Percentiles rank a stretch among this genome's conserved stretches.
Evolutionary conservation across 2,113 vertebrate species (phyloP).

Genomic region (Vulpes vulpes): DNA sequence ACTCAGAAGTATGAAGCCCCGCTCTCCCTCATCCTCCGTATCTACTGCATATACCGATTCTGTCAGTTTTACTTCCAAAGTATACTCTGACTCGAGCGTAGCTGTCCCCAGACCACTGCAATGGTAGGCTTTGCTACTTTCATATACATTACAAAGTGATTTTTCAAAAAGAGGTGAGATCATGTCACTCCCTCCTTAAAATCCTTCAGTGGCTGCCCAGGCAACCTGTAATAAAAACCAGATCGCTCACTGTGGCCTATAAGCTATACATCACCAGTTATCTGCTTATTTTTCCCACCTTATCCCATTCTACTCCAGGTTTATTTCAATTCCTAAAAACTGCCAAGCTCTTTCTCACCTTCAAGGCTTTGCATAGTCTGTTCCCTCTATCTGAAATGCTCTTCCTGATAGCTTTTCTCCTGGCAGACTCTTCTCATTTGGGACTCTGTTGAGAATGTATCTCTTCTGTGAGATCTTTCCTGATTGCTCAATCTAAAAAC

Average conservation of each 20-base stretch:
- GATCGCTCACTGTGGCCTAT: neutral
- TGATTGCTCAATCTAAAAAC: neutral
- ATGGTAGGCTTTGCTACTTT: neutral
- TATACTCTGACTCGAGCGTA: neutral
- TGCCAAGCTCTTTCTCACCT: neutral
- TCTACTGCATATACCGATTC: neutral
- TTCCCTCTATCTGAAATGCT: neutral
- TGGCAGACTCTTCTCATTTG: neutral
- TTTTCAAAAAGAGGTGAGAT: neutral
- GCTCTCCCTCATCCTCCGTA: neutral
- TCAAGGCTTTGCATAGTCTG: neutral
- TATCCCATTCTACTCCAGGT: neutral
- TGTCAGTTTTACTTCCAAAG: constrained; percentile 10
- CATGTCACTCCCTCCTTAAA: neutral
- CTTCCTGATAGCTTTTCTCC: neutral
- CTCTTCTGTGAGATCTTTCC: neutral
- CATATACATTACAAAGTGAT: neutral
- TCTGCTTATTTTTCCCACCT: neutral
- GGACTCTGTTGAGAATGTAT: neutral
- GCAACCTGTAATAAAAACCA: neutral
- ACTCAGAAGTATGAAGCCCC: neutral
- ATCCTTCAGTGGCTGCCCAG: neutral
- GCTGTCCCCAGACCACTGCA: neutral
- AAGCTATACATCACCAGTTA: neutral
- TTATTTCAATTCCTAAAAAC: neutral